A percentile compares a stretch with the other conserved stretches of the same genome.
phyloP scores from a whole-genome alignment of 1,140 invertebrate species.

The Popillia japonica region DNA sequence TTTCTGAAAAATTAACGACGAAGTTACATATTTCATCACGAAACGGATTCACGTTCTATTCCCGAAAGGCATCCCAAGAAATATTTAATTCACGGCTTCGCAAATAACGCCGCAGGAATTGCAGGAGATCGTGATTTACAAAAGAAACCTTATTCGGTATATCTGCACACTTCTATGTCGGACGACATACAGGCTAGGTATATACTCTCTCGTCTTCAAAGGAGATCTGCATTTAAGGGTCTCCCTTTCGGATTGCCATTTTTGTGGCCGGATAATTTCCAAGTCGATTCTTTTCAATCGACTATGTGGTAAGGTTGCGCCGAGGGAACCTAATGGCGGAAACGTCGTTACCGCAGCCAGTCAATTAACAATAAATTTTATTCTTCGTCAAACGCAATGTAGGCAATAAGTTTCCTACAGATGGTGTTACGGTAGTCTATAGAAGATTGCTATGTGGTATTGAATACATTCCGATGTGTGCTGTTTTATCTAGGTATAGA shows the following conservation, averaged over 20 bases:
- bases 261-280: slow-evolving; percentile 26
- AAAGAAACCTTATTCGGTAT: slow-evolving; percentile 12
- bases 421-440: background rate
- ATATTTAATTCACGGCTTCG: slow-evolving; percentile 3
- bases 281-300: slow-evolving; percentile 35
- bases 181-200: background rate
- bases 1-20: no score
- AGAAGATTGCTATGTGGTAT: background rate
- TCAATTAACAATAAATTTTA: slow-evolving; percentile 36
- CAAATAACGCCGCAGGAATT: background rate
- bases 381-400: slow-evolving; percentile 26
- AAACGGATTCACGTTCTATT: background rate
- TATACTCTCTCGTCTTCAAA: slow-evolving; percentile 15
- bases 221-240: slow-evolving; percentile 33
- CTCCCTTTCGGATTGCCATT: slow-evolving; percentile 23
- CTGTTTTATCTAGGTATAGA: background rate
- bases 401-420: slow-evolving; percentile 20
- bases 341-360: slow-evolving; percentile 26
- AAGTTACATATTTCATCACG: background rate
- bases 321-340: slow-evolving; percentile 19
- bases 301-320: background rate
- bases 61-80: background rate
- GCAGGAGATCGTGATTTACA: slow-evolving; percentile 9
- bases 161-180: background rate
- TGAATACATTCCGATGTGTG: background rate